Evolutionary conservation across 2,113 vertebrate genomes (phyloP).

Genomic region (Oriolus oriolus): DNA sequence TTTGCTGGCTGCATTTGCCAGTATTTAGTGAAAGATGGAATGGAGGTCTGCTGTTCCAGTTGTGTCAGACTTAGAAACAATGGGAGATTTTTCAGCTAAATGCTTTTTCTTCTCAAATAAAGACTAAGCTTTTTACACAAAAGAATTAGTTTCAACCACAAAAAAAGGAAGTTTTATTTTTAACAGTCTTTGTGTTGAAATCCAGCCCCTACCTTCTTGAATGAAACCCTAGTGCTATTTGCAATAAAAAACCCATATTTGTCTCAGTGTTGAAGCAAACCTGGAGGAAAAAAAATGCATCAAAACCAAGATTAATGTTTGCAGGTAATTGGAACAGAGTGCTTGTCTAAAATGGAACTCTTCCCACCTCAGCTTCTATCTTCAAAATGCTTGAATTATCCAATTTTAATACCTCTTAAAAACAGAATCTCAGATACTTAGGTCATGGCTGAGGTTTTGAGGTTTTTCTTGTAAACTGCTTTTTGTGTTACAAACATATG

Average conservation of each 20-base stretch:
- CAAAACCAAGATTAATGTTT: background rate
- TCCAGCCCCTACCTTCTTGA: background rate
- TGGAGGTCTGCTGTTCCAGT: background rate
- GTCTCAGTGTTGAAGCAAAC: background rate
- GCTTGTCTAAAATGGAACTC: background rate
- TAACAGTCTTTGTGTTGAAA: background rate
- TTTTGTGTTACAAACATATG: background rate
- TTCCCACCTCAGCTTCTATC: background rate
- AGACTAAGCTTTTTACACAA: background rate
- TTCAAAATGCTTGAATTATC: background rate
- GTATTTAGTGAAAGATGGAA: background rate
- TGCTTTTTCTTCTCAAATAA: background rate
- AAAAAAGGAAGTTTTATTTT: background rate
- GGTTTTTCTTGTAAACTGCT: background rate
- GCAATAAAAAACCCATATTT: accelerated
- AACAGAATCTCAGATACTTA: background rate
- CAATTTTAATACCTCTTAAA: background rate
- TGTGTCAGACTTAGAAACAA: background rate
- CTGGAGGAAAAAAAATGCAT: background rate
- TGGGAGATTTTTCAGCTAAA: background rate
- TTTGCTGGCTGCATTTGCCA: background rate
- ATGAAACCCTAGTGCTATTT: background rate
- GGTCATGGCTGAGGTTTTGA: background rate
- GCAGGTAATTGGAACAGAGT: background rate
- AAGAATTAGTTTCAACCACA: background rate